Evolutionary conservation across 2,113 vertebrate genomes (phyloP).

Genomic region (Illadopsis cleaveri): DNA sequence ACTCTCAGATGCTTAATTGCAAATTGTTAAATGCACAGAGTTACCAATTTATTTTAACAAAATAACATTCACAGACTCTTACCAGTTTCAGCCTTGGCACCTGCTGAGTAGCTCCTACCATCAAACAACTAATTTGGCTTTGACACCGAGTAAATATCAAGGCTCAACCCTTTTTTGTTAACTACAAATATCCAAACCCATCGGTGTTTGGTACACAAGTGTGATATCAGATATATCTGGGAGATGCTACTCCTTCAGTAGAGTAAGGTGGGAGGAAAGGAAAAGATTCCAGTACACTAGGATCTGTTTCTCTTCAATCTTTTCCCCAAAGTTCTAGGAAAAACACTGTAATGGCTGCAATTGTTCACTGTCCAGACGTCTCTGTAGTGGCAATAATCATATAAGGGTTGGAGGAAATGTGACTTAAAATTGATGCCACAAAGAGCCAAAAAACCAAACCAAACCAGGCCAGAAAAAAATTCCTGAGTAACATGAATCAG

Average conservation of each 20-base stretch:
- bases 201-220: not conserved
- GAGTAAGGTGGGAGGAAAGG: not conserved
- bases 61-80: not conserved
- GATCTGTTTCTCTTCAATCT: not conserved
- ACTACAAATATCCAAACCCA: not conserved
- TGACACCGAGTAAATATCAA: not conserved
- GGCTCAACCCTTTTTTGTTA: not conserved
- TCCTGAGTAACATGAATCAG: not conserved
- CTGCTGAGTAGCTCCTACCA: not conserved
- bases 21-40: not conserved
- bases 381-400: not conserved
- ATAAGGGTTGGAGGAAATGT: not conserved
- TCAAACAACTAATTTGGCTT: not conserved
- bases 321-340: not conserved
- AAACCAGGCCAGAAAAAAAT: not conserved
- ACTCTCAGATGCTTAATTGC: not conserved
- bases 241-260: not conserved
- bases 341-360: not conserved
- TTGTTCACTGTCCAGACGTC: not conserved
- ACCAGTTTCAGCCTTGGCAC: not conserved
- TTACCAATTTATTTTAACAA: slow-evolving; percentile 15
- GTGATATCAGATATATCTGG: not conserved
- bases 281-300: not conserved
- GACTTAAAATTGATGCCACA: not conserved
- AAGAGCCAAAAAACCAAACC: not conserved